Evolutionary conservation across 2,888 invertebrate genomes (phyloP).

Genomic region (Diarsia mendica): DNA sequence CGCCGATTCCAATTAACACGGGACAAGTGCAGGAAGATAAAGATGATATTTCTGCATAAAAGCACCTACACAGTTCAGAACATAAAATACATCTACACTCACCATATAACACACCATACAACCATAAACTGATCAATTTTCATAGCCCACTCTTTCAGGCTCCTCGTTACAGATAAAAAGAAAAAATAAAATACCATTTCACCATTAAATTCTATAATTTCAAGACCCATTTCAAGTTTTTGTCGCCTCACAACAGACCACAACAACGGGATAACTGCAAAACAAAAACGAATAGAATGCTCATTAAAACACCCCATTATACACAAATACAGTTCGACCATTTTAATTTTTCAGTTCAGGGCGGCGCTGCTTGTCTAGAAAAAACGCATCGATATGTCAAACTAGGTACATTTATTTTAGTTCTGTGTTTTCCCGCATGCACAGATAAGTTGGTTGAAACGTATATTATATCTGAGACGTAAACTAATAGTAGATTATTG

Average conservation of each 20-base stretch:
- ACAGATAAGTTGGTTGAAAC: neutral
- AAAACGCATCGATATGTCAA: neutral
- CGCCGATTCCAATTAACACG: no score
- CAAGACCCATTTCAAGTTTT: slow-evolving; percentile 9
- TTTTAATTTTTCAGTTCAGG: neutral
- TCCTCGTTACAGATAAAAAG: neutral
- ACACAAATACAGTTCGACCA: slow-evolving; percentile 6
- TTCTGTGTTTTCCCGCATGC: neutral
- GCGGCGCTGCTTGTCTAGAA: neutral
- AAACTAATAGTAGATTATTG: no score
- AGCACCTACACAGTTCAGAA: neutral
- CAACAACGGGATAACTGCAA: slow-evolving; percentile 25
- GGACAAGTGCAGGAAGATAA: no score
- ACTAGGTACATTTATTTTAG: neutral
- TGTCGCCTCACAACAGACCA: slow-evolving; percentile 1
- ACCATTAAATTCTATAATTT: neutral
- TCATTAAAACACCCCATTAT: slow-evolving; percentile 41
- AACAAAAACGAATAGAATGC: slow-evolving; percentile 25
- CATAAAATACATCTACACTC: neutral
- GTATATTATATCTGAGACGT: slow-evolving; percentile 18
- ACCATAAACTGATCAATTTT: neutral
- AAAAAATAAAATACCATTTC: neutral
- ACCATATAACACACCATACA: no score
- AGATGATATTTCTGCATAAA: neutral
- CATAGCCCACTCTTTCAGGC: neutral